Percentiles rank a stretch among this genome's conserved stretches.
phyloP scores from a whole-genome alignment of 2,888 invertebrate species.

The Drosophila pullipes region DNA sequence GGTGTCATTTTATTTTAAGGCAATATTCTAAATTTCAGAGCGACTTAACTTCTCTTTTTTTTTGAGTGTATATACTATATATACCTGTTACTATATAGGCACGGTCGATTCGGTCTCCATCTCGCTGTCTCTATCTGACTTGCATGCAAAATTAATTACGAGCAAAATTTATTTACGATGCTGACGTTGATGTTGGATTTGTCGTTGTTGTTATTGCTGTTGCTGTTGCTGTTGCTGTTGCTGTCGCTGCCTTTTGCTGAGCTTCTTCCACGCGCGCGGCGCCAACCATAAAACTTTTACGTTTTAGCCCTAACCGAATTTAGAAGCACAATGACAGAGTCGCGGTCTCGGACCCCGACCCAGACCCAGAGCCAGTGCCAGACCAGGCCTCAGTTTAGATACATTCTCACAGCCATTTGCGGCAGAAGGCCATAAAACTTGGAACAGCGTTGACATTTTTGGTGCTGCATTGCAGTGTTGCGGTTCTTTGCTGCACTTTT shows the following conservation, averaged over 20 bases:
- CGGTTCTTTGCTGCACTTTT: conserved; percentile 55
- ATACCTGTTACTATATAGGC: conserved; percentile 2
- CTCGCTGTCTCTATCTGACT: conserved; percentile 58
- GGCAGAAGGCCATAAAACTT: conserved; percentile 63
- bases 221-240: conserved; percentile 26
- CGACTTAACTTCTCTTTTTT: not conserved
- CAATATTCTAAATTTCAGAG: not conserved
- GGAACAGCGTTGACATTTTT: conserved; percentile 67
- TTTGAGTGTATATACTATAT: not conserved
- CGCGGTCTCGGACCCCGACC: conserved; percentile 7
- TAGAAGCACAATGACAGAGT: conserved; percentile 34
- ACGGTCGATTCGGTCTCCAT: conserved; percentile 23
- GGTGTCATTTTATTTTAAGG: not conserved
- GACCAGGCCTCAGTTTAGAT: conserved; percentile 58
- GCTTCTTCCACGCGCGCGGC: conserved; percentile 47
- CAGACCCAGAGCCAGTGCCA: conserved; percentile 17
- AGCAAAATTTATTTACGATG: conserved; percentile 73
- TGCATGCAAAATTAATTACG: conserved; percentile 80
- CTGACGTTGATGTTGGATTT: conserved; percentile 38
- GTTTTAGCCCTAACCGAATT: conserved; percentile 72
- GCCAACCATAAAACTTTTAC: conserved; percentile 76
- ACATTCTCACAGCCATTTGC: conserved; percentile 63
- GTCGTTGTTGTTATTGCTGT: conserved; percentile 16
- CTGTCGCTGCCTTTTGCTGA: conserved; percentile 11
- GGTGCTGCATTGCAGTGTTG: conserved; percentile 74